Conservation (phyloP, 2,113 vertebrate species). For the Gymnogyps californianus region DNA sequence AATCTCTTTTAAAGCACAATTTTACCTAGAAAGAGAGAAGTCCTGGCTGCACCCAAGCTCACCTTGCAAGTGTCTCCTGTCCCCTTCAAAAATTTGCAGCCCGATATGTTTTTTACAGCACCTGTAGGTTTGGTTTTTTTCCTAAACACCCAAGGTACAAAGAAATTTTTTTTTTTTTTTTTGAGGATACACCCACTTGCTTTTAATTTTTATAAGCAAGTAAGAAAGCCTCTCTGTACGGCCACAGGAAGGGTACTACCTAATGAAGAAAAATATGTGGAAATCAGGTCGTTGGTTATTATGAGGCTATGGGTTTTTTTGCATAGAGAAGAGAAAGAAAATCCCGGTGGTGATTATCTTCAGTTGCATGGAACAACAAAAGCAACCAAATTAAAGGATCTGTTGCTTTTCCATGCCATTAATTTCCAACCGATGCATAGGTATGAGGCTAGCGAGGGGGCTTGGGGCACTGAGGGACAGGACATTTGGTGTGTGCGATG, state of each 20-base stretch:
- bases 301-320: rapidly evolving
- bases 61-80: background rate
- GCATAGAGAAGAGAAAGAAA: background rate
- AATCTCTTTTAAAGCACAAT: background rate
- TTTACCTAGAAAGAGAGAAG: background rate
- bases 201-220: background rate
- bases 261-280: background rate
- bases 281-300: rapidly evolving
- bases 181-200: background rate
- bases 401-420: background rate
- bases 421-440: rapidly evolving
- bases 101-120: background rate
- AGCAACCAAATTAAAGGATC: background rate
- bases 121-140: too few species aligned
- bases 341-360: background rate
- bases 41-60: background rate
- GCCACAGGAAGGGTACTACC: background rate
- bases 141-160: background rate
- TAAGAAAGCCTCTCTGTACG: background rate
- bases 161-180: background rate
- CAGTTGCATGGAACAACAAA: background rate
- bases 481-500: too few species aligned
- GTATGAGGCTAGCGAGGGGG: background rate
- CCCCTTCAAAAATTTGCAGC: background rate
- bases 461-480: background rate